Conservation (phyloP, 2,113 vertebrate genomes). For the Hemiscyllium ocellatum region DNA sequence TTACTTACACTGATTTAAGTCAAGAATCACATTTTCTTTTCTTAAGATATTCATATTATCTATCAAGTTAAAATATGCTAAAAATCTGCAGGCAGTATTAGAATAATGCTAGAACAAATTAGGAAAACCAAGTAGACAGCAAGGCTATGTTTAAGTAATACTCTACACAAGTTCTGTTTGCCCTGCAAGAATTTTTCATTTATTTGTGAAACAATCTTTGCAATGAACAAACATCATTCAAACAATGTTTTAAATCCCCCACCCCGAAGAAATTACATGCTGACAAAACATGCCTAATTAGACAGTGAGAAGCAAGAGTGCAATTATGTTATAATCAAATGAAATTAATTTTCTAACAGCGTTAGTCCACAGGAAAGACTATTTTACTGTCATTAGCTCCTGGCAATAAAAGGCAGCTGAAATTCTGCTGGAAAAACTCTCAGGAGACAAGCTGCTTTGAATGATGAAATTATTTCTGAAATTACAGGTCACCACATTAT, state of each 20-base stretch:
- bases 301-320: conserved; percentile 83
- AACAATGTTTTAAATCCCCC: conserved; percentile 57
- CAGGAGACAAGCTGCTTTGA: conserved; percentile 71
- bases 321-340: conserved; percentile 99
- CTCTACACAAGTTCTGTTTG: conserved; percentile 96
- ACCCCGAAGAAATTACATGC: conserved; percentile 59
- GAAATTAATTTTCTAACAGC: conserved; percentile 97
- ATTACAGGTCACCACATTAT: conserved; percentile 81
- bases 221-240: conserved; percentile 62
- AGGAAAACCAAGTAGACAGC: neutral
- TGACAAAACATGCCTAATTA: conserved; percentile 97
- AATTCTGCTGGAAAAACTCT: conserved; percentile 75
- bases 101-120: neutral
- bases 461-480: conserved; percentile 92
- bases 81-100: neutral
- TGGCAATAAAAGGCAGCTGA: conserved; percentile 80
- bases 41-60: neutral
- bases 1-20: neutral
- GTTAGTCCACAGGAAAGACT: conserved; percentile 91
- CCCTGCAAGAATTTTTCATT: conserved; percentile 96
- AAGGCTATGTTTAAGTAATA: conserved; percentile 95
- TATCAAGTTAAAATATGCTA: neutral
- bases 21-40: neutral
- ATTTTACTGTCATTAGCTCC: conserved; percentile 84
- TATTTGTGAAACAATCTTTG: conserved; percentile 99